Percentiles rank a stretch among this genome's conserved stretches.
Evolutionary conservation across 2,888 invertebrate genomes (phyloP).

Genomic region (Drosophila conformis): DNA sequence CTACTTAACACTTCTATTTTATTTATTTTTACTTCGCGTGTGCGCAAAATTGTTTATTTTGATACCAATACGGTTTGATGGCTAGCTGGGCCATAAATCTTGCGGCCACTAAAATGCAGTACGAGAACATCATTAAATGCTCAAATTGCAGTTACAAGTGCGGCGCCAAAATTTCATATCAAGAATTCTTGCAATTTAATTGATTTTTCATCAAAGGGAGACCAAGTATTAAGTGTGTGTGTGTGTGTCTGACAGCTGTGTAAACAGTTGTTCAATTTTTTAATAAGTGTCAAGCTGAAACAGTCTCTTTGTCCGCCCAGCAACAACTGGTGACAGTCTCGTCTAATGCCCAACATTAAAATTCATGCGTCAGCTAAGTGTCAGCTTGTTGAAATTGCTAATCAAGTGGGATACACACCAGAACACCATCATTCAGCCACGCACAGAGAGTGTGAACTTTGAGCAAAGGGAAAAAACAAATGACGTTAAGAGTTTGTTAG

Average conservation of each 20-base stretch:
- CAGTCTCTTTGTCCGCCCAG: not conserved
- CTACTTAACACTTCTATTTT: slow-evolving; percentile 66
- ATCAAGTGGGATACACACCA: slow-evolving; percentile 51
- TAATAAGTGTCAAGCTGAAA: not conserved
- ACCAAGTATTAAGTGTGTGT: not conserved
- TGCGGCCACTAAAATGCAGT: slow-evolving; percentile 20
- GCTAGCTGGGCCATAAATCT: slow-evolving; percentile 64
- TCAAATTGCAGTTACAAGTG: slow-evolving; percentile 18
- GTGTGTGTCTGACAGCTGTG: slow-evolving; percentile 35
- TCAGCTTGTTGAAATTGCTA: slow-evolving; percentile 73
- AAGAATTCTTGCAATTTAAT: slow-evolving; percentile 29
- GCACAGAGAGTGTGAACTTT: slow-evolving; percentile 14
- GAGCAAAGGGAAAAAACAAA: slow-evolving; percentile 28
- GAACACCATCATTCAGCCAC: not conserved
- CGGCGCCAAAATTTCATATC: slow-evolving; percentile 22
- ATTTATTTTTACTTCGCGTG: slow-evolving; percentile 40
- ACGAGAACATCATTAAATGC: slow-evolving; percentile 14
- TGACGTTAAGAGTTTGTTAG: slow-evolving; percentile 58
- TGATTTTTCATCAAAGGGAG: slow-evolving; percentile 43
- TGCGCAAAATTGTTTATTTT: slow-evolving; percentile 71
- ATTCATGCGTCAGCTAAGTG: slow-evolving; percentile 74
- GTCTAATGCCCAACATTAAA: slow-evolving; percentile 36
- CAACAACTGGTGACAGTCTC: slow-evolving; percentile 26
- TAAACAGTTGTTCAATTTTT: slow-evolving; percentile 24
- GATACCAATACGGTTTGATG: slow-evolving; percentile 67